Conservation (phyloP, 2,888 invertebrate species). For the Sesamia inferens region DNA sequence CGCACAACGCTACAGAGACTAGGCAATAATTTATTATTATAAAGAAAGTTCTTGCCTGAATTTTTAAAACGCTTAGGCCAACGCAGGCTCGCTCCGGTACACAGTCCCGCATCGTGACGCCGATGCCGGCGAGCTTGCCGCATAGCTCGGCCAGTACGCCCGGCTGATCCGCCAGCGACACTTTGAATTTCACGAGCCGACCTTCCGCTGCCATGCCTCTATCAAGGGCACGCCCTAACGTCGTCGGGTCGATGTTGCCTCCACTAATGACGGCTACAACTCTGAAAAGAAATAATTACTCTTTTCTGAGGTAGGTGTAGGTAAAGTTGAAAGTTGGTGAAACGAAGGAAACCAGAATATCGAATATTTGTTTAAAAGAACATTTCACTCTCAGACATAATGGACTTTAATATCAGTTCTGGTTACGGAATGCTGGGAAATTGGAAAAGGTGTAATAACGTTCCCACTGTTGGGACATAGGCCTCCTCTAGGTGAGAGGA, state of each 20-base stretch:
- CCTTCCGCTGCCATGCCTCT: constrained; percentile 97
- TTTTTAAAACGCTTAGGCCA: constrained; percentile 94
- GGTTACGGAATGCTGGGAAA: too few species aligned
- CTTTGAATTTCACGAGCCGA: constrained; percentile 90
- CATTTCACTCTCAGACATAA: too few species aligned
- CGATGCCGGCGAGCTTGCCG: constrained; percentile 92
- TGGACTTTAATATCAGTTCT: too few species aligned
- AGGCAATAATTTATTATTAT: neutral
- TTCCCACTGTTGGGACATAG: too few species aligned
- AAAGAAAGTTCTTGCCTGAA: constrained; percentile 70
- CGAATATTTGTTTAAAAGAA: neutral
- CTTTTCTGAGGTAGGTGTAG: neutral
- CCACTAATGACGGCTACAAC: constrained; percentile 95
- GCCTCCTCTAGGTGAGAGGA: too few species aligned
- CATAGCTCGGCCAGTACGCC: constrained; percentile 97
- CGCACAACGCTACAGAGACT: neutral
- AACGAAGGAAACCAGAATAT: neutral
- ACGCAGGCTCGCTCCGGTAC: constrained; percentile 98
- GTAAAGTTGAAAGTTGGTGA: neutral
- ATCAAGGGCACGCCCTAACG: constrained; percentile 95
- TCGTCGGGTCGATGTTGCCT: constrained; percentile 97
- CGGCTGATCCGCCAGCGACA: constrained; percentile 94
- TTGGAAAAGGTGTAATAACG: too few species aligned
- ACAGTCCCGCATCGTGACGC: constrained; percentile 97
- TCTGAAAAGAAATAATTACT: constrained; percentile 81